A percentile compares a stretch with the other conserved stretches of the same genome.
Evolutionary conservation across 2,113 vertebrate genomes (phyloP).

Genomic region (Dasyurus viverrinus): DNA sequence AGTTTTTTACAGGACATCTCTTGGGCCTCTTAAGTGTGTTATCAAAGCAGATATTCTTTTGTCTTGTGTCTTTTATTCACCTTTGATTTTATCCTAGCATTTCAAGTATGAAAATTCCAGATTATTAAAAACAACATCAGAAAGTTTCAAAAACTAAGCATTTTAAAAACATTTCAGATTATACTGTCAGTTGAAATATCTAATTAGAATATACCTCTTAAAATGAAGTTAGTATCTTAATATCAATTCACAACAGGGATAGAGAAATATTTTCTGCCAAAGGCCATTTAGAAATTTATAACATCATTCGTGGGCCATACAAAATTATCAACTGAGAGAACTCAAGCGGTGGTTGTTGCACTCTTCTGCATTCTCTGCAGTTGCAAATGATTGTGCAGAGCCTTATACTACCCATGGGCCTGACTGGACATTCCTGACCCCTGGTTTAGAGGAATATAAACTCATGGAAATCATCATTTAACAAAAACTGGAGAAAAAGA

Average conservation of each 20-base stretch:
- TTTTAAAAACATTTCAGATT: conserved; percentile 16
- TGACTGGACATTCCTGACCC: too few relatives aligned
- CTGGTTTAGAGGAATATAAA: not conserved
- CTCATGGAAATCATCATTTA: not conserved
- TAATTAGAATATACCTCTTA: conserved; percentile 20
- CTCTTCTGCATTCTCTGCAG: too few relatives aligned
- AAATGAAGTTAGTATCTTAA: conserved; percentile 30
- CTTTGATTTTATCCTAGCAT: conserved; percentile 8
- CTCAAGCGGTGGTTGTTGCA: too few relatives aligned
- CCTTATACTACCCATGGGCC: too few relatives aligned
- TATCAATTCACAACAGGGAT: not conserved
- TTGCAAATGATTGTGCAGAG: too few relatives aligned
- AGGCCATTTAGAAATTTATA: too few relatives aligned
- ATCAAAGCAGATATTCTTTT: conserved; percentile 18
- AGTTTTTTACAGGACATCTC: too few relatives aligned
- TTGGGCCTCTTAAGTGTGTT: not conserved
- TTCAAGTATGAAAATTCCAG: conserved; percentile 15
- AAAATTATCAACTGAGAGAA: too few relatives aligned
- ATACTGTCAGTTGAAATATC: conserved; percentile 5
- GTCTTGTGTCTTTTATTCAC: not conserved
- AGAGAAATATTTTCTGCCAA: too few relatives aligned
- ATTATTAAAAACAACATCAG: not conserved
- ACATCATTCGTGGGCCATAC: too few relatives aligned
- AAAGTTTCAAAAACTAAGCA: not conserved
- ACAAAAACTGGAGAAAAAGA: not conserved